Conservation (phyloP, 2,888 invertebrate genomes). For the Chaitophorus viminalis region DNA sequence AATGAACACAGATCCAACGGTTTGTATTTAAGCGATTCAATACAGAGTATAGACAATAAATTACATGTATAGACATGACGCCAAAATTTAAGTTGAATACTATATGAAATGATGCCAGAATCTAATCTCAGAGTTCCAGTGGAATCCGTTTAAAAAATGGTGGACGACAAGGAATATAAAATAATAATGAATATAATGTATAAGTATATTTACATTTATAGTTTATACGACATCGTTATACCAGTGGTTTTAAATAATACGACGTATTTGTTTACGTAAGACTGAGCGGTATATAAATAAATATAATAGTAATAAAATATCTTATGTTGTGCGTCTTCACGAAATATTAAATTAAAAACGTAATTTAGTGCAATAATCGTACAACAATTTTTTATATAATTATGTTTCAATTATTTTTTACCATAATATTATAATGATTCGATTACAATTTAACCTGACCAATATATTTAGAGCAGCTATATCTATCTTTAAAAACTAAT, state of each 20-base stretch:
- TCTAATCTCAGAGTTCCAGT: conserved; percentile 19
- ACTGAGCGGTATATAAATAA: neutral
- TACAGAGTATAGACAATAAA: too few relatives aligned
- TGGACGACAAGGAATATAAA: neutral
- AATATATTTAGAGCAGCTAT: too few relatives aligned
- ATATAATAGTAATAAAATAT: conserved; percentile 43
- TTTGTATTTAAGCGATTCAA: too few relatives aligned
- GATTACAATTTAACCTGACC: too few relatives aligned
- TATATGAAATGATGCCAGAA: conserved; percentile 30
- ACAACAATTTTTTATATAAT: too few relatives aligned
- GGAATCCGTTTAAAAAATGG: conserved; percentile 8
- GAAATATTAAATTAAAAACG: neutral
- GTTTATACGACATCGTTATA: neutral
- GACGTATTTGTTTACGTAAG: conserved; percentile 29
- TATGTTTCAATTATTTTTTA: too few relatives aligned
- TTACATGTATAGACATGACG: too few relatives aligned
- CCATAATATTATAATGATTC: too few relatives aligned
- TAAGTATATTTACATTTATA: neutral
- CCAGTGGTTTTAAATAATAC: neutral
- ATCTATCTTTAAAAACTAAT: too few relatives aligned
- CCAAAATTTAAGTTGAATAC: neutral
- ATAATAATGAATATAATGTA: neutral
- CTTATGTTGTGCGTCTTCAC: neutral
- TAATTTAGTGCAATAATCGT: neutral
- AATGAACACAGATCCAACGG: neutral